phyloP scores from a whole-genome alignment of 2,888 invertebrate genomes.

The Leptopterna dolabrata region DNA sequence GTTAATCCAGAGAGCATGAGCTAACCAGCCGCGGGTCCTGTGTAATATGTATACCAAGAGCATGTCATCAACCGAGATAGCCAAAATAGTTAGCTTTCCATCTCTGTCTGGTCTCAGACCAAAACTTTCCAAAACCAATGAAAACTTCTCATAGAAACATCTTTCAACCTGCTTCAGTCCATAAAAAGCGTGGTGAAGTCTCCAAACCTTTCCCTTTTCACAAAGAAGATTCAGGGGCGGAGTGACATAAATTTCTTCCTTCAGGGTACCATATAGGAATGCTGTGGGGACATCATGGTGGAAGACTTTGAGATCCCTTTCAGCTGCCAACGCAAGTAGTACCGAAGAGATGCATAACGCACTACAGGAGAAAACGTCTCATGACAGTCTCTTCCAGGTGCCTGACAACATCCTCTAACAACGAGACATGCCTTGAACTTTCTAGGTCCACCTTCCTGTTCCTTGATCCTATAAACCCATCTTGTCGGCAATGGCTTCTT shows the following conservation, averaged over 20 bases:
- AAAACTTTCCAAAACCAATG: too few relatives aligned
- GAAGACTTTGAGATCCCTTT: not conserved
- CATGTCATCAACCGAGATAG: too few relatives aligned
- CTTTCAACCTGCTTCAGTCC: not conserved
- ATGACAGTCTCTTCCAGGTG: not conserved
- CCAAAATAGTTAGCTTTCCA: not conserved
- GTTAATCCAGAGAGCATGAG: not conserved
- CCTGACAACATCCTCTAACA: too few relatives aligned
- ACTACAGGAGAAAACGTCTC: too few relatives aligned
- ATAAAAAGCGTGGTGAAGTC: not conserved
- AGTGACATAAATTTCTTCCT: too few relatives aligned
- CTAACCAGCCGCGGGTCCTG: not conserved
- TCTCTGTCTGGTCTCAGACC: not conserved
- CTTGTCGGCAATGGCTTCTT: not conserved
- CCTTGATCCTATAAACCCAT: not conserved
- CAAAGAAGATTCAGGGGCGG: too few relatives aligned
- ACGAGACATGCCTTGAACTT: too few relatives aligned
- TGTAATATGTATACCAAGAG: slow-evolving; percentile 1
- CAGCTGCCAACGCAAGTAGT: too few relatives aligned
- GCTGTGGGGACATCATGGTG: not conserved
- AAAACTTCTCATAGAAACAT: not conserved
- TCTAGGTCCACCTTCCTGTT: too few relatives aligned
- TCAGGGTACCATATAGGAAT: not conserved
- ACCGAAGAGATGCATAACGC: not conserved
- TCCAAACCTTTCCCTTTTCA: too few relatives aligned